A percentile compares a stretch with the other conserved stretches of the same genome.
These are phyloP conservation scores for Drosophila kambysellisi DNA, from an alignment of 2,888 invertebrate species.

Conservation along the genomic window DNA sequence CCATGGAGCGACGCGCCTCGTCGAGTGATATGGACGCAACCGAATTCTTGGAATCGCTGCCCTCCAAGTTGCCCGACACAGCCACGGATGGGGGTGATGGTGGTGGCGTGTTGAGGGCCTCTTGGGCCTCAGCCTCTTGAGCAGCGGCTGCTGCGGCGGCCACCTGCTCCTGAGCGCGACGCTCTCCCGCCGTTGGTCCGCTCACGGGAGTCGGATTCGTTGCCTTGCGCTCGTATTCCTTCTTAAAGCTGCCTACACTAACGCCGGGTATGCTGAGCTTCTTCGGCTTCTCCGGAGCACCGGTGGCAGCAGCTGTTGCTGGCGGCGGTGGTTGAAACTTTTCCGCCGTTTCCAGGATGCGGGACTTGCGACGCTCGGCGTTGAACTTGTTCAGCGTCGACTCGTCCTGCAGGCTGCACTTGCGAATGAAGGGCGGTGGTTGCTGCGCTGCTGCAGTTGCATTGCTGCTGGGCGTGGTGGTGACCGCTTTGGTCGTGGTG, in stretches of 20 bases:
- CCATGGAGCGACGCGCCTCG: slow-evolving; percentile 87
- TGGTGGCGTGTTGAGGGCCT: slow-evolving; percentile 79
- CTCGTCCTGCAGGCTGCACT: slow-evolving; percentile 84
- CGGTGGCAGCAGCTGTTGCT: slow-evolving; percentile 17
- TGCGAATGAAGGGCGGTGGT: slow-evolving; percentile 76
- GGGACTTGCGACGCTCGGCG: slow-evolving; percentile 88
- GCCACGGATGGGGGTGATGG: slow-evolving; percentile 81
- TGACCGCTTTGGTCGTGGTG: slow-evolving; percentile 40
- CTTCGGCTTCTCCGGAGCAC: slow-evolving; percentile 88
- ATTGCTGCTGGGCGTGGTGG: slow-evolving; percentile 22
- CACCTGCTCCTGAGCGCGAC: slow-evolving; percentile 79
- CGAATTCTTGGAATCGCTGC: slow-evolving; percentile 87
- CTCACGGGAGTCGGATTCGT: slow-evolving; percentile 86
- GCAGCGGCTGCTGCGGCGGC: slow-evolving; percentile 75
- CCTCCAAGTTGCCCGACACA: slow-evolving; percentile 65
- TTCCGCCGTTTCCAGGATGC: slow-evolving; percentile 90
- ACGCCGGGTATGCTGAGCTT: slow-evolving; percentile 93
- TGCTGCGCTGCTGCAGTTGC: slow-evolving; percentile 25
- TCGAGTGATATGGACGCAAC: slow-evolving; percentile 86
- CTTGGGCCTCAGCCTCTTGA: slow-evolving; percentile 58
- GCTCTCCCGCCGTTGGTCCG: slow-evolving; percentile 83
- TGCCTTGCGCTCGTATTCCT: slow-evolving; percentile 93
- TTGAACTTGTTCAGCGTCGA: slow-evolving; percentile 84
- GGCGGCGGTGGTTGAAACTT: slow-evolving; percentile 87
- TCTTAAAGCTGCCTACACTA: slow-evolving; percentile 94